Evolutionary conservation across 1,140 invertebrate genomes (phyloP), one percentile per base, ranked within the genome.

Genomic region (Micrasema minimum): DNA sequence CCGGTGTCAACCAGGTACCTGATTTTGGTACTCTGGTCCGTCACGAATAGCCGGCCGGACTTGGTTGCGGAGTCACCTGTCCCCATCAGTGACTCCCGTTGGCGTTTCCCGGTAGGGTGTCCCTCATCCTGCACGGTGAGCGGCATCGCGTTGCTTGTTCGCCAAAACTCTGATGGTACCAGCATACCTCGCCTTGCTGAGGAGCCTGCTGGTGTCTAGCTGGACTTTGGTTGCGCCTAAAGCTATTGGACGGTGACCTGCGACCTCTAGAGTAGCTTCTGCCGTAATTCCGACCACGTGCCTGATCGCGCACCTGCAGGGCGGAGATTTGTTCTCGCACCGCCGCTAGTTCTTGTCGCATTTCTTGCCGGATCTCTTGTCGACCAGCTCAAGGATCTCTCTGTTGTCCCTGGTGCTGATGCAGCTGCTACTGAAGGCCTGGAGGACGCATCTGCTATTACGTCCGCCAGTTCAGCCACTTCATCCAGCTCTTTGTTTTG

Each of bases 391-490:
- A 4, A 31, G 26, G 26, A 31, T 2, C 1, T 31, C 26, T 31
- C 26, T 7, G 26, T 31, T 31, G 26, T 31, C 26, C 7, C 26
- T 31, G 26, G 7, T 31, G 26, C 26, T 31, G 26, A 4, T 31
- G 26, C 26, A n/a, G n/a, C n/a, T n/a, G n/a, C n/a, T n/a, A n/a
- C 26, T 31, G 2, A 31, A 31, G 26, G 7, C 7, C 26, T 31
- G 5, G 20, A 57, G n/a, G 53, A 22, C 23, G n/a, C n/a, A n/a
- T n/a, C n/a, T n/a, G n/a, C n/a, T n/a, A n/a, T n/a, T n/a, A 62
- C 51, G 50, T 76, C 77, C 1, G 78, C 76, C 0, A 77, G 50
- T 2, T 69, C 43, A 1, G 72, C 76, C 0, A 75, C 31, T 14
- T 48, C 26, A 12, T 76, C 69, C 1, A 77, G 61, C 0, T 38